phyloP scores from a whole-genome alignment of 2,113 vertebrate species.

The Microtus oregoni region DNA sequence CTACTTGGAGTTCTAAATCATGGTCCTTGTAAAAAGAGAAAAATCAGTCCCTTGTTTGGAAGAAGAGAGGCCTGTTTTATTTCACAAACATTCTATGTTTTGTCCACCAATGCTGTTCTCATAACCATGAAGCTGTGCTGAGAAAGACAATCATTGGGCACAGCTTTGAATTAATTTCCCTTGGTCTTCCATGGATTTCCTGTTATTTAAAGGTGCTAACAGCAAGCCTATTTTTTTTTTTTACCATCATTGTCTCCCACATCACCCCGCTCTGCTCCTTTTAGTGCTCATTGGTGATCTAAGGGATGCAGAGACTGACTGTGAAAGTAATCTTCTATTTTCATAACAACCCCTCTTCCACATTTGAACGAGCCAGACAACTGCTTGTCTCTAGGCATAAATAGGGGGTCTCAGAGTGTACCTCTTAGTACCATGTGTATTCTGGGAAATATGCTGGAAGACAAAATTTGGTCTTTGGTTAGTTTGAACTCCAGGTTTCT shows the following conservation, averaged over 20 bases:
- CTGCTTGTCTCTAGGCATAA: constrained; percentile 47
- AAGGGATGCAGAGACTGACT: constrained; percentile 48
- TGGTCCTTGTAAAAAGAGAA: neutral
- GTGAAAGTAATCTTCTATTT: constrained; percentile 24
- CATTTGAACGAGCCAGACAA: constrained; percentile 38
- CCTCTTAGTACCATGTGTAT: neutral
- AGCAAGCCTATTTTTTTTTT: constrained; percentile 78
- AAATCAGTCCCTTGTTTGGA: constrained; percentile 50
- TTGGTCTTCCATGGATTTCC: constrained; percentile 86
- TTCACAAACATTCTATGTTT: constrained; percentile 74
- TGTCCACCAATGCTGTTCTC: constrained; percentile 75
- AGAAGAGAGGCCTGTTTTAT: constrained; percentile 53
- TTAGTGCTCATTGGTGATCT: constrained; percentile 39
- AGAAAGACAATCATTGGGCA: constrained; percentile 77
- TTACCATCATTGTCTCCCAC: constrained; percentile 54
- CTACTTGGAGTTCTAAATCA: neutral
- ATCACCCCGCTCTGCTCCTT: neutral
- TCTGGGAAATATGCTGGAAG: neutral
- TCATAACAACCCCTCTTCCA: constrained; percentile 24
- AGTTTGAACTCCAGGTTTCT: neutral
- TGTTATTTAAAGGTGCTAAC: constrained; percentile 82
- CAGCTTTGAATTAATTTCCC: constrained; percentile 83
- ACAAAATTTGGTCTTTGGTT: constrained; percentile 12
- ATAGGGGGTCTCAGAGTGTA: constrained; percentile 25
- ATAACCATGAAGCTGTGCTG: constrained; percentile 77